Evolutionary conservation across 2,797 vertebrate species (phyloP).

Genomic region (Rallus crepitans): DNA sequence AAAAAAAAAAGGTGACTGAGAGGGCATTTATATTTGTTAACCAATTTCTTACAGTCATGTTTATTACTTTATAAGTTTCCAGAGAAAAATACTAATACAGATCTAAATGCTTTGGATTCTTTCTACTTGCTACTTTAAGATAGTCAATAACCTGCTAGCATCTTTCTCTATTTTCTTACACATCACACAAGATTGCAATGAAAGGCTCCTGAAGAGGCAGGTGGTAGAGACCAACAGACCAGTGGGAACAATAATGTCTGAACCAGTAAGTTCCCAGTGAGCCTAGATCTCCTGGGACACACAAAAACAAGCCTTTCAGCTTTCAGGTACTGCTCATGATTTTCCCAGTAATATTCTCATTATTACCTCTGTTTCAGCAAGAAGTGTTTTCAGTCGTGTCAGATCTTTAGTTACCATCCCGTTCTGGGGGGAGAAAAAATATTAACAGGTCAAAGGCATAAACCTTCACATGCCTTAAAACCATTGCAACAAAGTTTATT

Average conservation of each 20-base stretch:
- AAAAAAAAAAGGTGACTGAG: background rate
- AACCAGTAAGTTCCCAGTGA: background rate
- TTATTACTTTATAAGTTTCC: background rate
- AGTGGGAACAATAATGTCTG: background rate
- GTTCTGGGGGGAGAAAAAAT: constrained; percentile 82
- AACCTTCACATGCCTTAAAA: background rate
- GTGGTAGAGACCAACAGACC: background rate
- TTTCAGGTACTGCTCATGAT: background rate
- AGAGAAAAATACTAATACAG: background rate
- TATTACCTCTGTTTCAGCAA: constrained; percentile 95
- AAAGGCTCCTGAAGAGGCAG: background rate
- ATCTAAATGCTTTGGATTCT: background rate
- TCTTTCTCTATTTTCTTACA: background rate
- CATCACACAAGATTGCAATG: background rate
- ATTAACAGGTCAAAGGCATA: background rate
- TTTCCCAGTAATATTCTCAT: background rate
- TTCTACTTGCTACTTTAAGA: background rate
- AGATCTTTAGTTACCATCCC: constrained; percentile 97
- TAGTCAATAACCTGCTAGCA: background rate
- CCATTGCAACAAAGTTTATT: background rate
- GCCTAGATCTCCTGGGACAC: background rate
- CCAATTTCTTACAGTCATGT: background rate
- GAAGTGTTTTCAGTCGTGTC: constrained; percentile 94
- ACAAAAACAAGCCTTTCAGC: background rate
- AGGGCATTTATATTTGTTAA: background rate